A percentile compares a stretch with the other conserved stretches of the same genome.
Evolutionary conservation across 1,140 invertebrate genomes (phyloP).

Genomic region (Marisa cornuarietis): DNA sequence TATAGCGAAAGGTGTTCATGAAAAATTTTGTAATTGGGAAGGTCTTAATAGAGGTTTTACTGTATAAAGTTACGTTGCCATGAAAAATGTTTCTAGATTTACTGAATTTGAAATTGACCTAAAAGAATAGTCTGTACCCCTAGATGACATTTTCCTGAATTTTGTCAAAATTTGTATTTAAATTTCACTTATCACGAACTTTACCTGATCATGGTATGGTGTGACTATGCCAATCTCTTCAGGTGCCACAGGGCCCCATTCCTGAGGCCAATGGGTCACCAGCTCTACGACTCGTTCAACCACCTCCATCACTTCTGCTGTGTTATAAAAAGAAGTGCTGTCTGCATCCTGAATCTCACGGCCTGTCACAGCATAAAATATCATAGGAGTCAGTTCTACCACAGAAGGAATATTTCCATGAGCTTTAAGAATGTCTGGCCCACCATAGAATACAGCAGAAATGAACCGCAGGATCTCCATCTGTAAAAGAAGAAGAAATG

Average conservation of each 20-base stretch:
- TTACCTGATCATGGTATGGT: constrained; percentile 84
- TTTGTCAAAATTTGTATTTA: no score
- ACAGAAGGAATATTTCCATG: constrained; percentile 49
- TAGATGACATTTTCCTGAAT: no score
- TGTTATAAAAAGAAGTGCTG: constrained; percentile 86
- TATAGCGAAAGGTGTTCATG: no score
- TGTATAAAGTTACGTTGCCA: no score
- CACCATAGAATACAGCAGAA: constrained; percentile 84
- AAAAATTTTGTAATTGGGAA: no score
- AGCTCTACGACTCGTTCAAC: constrained; percentile 78
- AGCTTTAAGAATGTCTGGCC: constrained; percentile 61
- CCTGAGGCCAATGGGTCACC: constrained; percentile 76
- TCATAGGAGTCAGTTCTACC: constrained; percentile 70
- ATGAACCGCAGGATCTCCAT: constrained; percentile 83
- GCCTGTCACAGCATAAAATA: constrained; percentile 72
- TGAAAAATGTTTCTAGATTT: no score
- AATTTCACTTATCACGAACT: background rate
- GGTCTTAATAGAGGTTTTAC: no score
- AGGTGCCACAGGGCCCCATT: constrained; percentile 79
- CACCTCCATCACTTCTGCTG: constrained; percentile 81
- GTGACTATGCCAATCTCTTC: constrained; percentile 83
- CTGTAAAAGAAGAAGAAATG: constrained; percentile 68
- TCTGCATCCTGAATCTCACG: constrained; percentile 78
- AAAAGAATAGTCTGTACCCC: no score
- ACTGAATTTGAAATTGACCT: no score